Evolutionary conservation across 1,140 invertebrate species (phyloP).

Genomic region (Camponotus pennsylvanicus): DNA sequence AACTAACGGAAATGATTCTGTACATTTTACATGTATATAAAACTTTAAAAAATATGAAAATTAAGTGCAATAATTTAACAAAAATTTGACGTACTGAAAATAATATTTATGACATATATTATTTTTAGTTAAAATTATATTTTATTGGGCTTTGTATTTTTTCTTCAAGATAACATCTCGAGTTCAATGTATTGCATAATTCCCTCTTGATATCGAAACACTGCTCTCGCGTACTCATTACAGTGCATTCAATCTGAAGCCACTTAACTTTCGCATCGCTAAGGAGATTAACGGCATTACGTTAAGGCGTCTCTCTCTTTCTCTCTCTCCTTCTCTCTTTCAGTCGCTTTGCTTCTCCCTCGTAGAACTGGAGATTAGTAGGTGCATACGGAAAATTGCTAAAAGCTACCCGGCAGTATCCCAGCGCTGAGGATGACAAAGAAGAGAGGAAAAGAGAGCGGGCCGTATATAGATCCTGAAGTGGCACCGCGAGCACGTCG

Average conservation of each 20-base stretch:
- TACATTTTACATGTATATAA: too few species aligned
- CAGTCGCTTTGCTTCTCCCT: background rate
- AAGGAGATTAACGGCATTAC: conserved; percentile 71
- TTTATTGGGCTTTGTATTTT: background rate
- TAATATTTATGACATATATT: too few species aligned
- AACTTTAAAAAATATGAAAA: too few species aligned
- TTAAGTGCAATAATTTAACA: too few species aligned
- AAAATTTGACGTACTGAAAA: too few species aligned
- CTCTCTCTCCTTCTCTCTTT: background rate
- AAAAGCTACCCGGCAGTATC: conserved; percentile 64
- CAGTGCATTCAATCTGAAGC: conserved; percentile 65
- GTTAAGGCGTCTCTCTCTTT: conserved; percentile 22
- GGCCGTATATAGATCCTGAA: conserved; percentile 69
- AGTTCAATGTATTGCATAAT: conserved; percentile 18
- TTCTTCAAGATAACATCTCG: conserved; percentile 11
- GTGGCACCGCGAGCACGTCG: conserved; percentile 79
- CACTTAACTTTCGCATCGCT: conserved; percentile 72
- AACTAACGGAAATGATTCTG: background rate
- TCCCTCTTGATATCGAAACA: conserved; percentile 27
- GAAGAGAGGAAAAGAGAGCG: conserved; percentile 46
- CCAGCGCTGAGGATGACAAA: conserved; percentile 61
- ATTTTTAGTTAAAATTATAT: too few species aligned
- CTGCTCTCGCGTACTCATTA: conserved; percentile 39
- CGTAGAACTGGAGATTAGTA: conserved; percentile 50
- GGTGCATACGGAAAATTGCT: conserved; percentile 71